Evolutionary conservation across 2,113 vertebrate genomes (phyloP).

Genomic region (Dicerorhinus sumatrensis): DNA sequence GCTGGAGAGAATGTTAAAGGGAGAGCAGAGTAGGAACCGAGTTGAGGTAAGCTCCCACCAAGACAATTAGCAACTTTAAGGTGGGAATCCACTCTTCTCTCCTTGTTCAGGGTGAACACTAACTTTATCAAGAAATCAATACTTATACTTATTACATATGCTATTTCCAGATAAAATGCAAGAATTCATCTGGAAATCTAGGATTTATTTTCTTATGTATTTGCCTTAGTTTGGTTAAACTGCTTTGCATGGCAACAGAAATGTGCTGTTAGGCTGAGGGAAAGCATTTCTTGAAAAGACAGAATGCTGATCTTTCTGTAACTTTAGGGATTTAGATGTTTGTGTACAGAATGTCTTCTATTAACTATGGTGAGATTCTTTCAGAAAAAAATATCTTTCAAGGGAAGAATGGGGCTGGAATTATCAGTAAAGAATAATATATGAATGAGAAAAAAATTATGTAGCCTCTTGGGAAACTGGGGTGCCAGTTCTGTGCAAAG

Average conservation of each 20-base stretch:
- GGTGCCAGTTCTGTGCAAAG: not conserved
- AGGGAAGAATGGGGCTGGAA: not conserved
- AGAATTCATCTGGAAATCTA: not conserved
- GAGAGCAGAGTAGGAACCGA: not conserved
- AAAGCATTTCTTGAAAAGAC: not conserved
- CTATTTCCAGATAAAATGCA: constrained; percentile 2
- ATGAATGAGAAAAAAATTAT: not conserved
- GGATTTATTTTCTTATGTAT: not conserved
- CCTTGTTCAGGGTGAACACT: not conserved
- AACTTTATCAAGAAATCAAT: not conserved
- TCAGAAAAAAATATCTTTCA: not conserved
- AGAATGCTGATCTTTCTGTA: not conserved
- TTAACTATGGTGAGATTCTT: not conserved
- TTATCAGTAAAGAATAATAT: not conserved
- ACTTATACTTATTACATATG: not conserved
- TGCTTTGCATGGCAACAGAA: not conserved
- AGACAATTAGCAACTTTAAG: not conserved
- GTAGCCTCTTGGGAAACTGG: not conserved
- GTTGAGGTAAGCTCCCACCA: not conserved
- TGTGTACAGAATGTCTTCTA: not conserved
- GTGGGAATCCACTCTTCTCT: not conserved
- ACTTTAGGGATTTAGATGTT: not conserved
- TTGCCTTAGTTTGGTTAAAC: not conserved
- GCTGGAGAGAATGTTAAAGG: not conserved
- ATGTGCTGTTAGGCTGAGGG: not conserved